Evolutionary conservation across 2,113 vertebrate genomes (phyloP), one percentile per base, ranked within the genome.

Genomic region (Megaceryle torquata): DNA sequence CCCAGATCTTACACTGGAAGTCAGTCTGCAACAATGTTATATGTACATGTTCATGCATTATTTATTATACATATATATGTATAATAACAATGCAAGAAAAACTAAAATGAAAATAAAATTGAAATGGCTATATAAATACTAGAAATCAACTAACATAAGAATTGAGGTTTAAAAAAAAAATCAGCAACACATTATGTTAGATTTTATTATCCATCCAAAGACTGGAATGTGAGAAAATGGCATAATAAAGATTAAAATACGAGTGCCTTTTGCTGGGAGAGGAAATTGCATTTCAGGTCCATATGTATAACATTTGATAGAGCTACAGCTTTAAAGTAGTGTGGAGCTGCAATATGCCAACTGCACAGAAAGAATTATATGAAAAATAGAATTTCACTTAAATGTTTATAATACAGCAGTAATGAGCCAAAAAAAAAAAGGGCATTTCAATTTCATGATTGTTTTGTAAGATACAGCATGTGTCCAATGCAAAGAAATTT

Each of bases 241-340:
- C 12, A 39, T 41, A 51, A 54, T 46, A 80, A 91, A 43, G n/a
- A 86, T 64, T 94, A 91, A 91, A 93, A 86, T 86, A 82, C 35
- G 26, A 74, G 17, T 76, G 24, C 14, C 41, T 88, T 70, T 83
- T 48, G n/a, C 51, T 81, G 25, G 56, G 56, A 72, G 91, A 93
- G 67, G 10, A 93, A 95, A 94, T 56, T 88, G 20, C 13, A 57
- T 88, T 88, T 93, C 67, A 83, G 46, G 29, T 88, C 95, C 41
- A 48, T 44, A 8, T 13, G 8, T 70, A 39, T 63, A 78, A 37
- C 28, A 21, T 84, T 88, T 93, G 68, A 86, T 19, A 83, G 56
- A 83, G 6, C 17, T 46, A 72, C n/a, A 80, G 13, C 6, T 80
- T 92, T 93, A 76, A 93, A 87, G 67, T 48, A 76, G 19, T 44